Evolutionary conservation across 1,140 invertebrate species (phyloP).

Genomic region (Drosophila bocki): DNA sequence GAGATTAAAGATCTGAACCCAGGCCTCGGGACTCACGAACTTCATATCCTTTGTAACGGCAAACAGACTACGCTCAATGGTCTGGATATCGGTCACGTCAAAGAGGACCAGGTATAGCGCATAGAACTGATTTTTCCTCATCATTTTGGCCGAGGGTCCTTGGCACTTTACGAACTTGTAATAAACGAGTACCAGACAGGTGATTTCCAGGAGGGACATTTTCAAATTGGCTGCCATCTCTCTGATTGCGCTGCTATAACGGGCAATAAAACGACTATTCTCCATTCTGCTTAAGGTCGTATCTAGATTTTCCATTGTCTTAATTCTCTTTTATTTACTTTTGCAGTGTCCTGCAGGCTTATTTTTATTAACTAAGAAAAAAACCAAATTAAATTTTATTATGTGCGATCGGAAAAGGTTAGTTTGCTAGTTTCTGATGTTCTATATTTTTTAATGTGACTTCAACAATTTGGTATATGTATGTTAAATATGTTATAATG

Average conservation of each 20-base stretch:
- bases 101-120: slow-evolving; percentile 47
- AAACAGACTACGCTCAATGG: slow-evolving; percentile 43
- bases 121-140: slow-evolving; percentile 46
- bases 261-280: slow-evolving; percentile 39
- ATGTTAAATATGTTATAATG: too few species aligned
- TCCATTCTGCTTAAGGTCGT: slow-evolving; percentile 41
- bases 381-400: neutral
- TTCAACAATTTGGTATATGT: neutral
- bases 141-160: slow-evolving; percentile 30
- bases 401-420: neutral
- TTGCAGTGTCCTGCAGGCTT: neutral
- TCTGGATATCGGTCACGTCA: slow-evolving; percentile 31
- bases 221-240: slow-evolving; percentile 23
- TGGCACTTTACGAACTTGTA: slow-evolving; percentile 53
- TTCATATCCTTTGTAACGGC: slow-evolving; percentile 31
- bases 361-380: too few species aligned
- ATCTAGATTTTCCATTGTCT: slow-evolving; percentile 44
- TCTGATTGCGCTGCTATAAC: slow-evolving; percentile 38
- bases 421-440: too few species aligned
- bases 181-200: slow-evolving; percentile 45
- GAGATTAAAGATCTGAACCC: slow-evolving; percentile 39
- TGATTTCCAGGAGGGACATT: slow-evolving; percentile 32
- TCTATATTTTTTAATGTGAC: neutral
- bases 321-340: neutral
- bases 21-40: slow-evolving; percentile 29